Percentiles rank a stretch among this genome's conserved stretches.
Evolutionary conservation across 2,797 vertebrate genomes (phyloP).

Genomic region (Acrossocheilus wenchowensis): DNA sequence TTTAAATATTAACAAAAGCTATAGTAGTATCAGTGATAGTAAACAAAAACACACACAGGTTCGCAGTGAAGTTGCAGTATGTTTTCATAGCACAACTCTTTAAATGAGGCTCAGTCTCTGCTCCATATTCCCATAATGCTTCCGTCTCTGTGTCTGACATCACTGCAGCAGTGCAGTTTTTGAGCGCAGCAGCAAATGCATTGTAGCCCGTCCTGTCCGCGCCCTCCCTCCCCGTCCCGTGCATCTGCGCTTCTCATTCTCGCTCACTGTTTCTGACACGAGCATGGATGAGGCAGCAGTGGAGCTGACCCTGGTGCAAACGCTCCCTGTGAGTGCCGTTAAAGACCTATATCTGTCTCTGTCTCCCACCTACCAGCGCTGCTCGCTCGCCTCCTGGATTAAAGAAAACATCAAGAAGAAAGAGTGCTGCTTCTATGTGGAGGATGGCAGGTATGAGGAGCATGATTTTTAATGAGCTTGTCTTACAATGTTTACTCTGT

Average conservation of each 20-base stretch:
- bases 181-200: not conserved
- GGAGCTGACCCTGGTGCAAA: slow-evolving; percentile 36
- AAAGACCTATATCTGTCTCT: slow-evolving; percentile 55
- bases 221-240: slow-evolving; percentile 3
- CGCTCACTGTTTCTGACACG: not conserved
- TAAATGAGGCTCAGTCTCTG: slow-evolving; percentile 20
- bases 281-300: slow-evolving; percentile 31
- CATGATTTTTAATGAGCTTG: not conserved
- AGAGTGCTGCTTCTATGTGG: slow-evolving; percentile 84
- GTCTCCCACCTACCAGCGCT: slow-evolving; percentile 72
- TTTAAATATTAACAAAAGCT: not conserved
- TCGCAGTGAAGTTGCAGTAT: not conserved
- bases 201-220: not conserved
- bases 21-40: not conserved
- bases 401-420: slow-evolving; percentile 86
- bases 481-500: not conserved
- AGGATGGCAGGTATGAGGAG: slow-evolving; percentile 68
- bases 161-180: slow-evolving; percentile 62
- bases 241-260: slow-evolving; percentile 1
- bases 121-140: not conserved
- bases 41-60: not conserved
- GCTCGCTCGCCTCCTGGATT: slow-evolving; percentile 80
- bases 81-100: not conserved
- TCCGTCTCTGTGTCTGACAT: slow-evolving; percentile 63
- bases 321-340: slow-evolving; percentile 22